A percentile compares a stretch with the other conserved stretches of the same genome.
Conservation (phyloP, 2,797 vertebrate genomes). For the Psittacula echo region DNA sequence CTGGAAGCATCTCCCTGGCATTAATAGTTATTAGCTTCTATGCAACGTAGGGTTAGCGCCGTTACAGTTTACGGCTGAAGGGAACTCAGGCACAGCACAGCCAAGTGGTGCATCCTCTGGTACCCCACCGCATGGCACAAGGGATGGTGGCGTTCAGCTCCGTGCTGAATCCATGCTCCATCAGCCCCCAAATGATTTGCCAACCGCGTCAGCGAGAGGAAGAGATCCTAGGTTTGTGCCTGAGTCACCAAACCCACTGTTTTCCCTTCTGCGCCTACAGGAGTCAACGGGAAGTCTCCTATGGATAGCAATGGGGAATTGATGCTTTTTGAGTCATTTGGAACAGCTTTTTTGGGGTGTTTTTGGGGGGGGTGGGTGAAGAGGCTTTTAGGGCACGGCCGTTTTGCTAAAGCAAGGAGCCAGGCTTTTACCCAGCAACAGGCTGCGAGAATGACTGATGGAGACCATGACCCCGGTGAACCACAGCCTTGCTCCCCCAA, state of each 20-base stretch:
- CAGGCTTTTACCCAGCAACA: constrained; percentile 53
- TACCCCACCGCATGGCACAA: background rate
- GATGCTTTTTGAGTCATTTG: background rate
- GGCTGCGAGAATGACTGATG: constrained; percentile 61
- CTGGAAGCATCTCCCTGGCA: constrained; percentile 61
- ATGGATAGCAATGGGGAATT: background rate
- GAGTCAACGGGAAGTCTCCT: background rate
- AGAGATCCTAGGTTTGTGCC: constrained; percentile 23
- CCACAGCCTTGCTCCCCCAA: constrained; percentile 43
- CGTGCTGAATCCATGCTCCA: background rate
- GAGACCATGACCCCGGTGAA: constrained; percentile 52
- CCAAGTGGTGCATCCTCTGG: background rate
- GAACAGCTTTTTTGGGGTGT: background rate
- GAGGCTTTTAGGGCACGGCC: constrained; percentile 16
- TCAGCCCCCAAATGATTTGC: background rate
- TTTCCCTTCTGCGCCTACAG: background rate
- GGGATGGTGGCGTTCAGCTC: rapidly evolving
- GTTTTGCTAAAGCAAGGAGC: constrained; percentile 14
- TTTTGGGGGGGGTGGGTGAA: background rate
- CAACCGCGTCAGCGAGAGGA: background rate
- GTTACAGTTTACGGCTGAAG: background rate
- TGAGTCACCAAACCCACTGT: constrained; percentile 36
- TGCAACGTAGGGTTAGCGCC: background rate
- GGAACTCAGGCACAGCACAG: background rate
- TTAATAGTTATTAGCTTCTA: constrained; percentile 17